phyloP scores from a whole-genome alignment of 2,888 invertebrate genomes.

The Disparrhopalites patrizii region DNA sequence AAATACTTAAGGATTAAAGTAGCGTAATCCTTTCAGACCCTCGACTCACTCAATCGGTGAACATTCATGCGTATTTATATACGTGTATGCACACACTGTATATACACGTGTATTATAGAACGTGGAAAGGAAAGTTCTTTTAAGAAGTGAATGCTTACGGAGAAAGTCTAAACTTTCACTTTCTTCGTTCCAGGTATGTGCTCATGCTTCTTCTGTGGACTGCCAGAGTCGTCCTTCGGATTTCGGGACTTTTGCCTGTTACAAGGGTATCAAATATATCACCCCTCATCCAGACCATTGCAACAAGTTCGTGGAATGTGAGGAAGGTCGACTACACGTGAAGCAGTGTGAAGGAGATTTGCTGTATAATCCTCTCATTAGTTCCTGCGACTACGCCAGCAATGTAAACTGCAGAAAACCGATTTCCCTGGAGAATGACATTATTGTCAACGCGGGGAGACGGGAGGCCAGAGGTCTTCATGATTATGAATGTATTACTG shows the following conservation, averaged over 20 bases:
- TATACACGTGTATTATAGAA: no score
- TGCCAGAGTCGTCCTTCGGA: constrained; percentile 38
- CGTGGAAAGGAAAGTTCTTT: no score
- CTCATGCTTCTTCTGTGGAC: constrained; percentile 40
- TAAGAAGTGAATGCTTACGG: no score
- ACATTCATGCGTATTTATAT: no score
- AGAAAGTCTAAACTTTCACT: no score
- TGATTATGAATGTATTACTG: neutral
- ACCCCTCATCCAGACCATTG: constrained; percentile 41
- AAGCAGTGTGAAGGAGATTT: constrained; percentile 42
- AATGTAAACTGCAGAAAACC: constrained; percentile 38
- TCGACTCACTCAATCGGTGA: no score
- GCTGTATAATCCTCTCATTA: constrained; percentile 34
- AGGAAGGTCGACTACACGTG: constrained; percentile 33
- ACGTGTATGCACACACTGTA: no score
- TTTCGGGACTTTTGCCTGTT: constrained; percentile 42
- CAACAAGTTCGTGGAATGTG: constrained; percentile 46
- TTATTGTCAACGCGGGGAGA: constrained; percentile 39
- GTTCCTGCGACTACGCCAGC: constrained; percentile 35
- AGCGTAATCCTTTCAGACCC: no score
- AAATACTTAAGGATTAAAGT: no score
- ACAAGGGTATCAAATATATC: neutral
- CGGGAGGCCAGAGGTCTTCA: no score
- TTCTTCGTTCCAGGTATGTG: constrained; percentile 36
- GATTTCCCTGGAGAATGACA: constrained; percentile 44